These are phyloP conservation scores for Drosophila helvetica DNA, from an alignment of 2,888 invertebrate genomes.

Conservation along the genomic window DNA sequence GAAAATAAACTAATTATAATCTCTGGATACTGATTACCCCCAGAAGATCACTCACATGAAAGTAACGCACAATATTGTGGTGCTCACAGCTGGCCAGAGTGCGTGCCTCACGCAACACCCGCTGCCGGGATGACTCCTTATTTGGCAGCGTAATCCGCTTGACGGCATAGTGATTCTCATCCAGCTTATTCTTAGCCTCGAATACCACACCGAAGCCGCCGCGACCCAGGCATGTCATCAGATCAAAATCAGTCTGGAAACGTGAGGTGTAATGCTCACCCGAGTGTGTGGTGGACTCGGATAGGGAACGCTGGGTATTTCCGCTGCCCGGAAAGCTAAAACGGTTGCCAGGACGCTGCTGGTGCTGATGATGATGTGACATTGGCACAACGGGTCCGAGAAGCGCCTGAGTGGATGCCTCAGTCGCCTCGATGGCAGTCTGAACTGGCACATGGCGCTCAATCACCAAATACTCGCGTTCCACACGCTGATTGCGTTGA, in stretches of 20 bases:
- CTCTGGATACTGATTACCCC: background rate
- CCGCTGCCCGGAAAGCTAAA: conserved; percentile 38
- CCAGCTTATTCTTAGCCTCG: conserved; percentile 96
- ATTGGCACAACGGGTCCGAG: conserved; percentile 66
- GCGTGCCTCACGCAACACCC: conserved; percentile 96
- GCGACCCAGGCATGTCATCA: conserved; percentile 91
- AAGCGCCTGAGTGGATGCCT: conserved; percentile 77
- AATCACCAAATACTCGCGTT: conserved; percentile 82
- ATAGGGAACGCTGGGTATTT: conserved; percentile 58
- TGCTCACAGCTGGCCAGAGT: conserved; percentile 97
- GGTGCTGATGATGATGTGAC: conserved; percentile 43
- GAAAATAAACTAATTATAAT: background rate
- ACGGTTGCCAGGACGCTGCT: conserved; percentile 41
- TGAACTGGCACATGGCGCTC: conserved; percentile 83
- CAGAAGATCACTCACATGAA: conserved; percentile 73
- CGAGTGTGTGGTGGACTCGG: conserved; percentile 79
- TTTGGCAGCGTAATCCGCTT: conserved; percentile 95
- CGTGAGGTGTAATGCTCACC: conserved; percentile 85
- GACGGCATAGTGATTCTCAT: conserved; percentile 97
- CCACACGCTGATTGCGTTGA: conserved; percentile 81
- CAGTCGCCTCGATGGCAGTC: conserved; percentile 82
- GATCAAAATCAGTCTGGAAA: conserved; percentile 93
- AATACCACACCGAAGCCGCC: conserved; percentile 99
- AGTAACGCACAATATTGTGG: conserved; percentile 96
- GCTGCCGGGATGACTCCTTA: conserved; percentile 91